These are phyloP conservation scores for Clivina fossor DNA, from an alignment of 2,888 invertebrate species.

Conservation along the genomic window DNA sequence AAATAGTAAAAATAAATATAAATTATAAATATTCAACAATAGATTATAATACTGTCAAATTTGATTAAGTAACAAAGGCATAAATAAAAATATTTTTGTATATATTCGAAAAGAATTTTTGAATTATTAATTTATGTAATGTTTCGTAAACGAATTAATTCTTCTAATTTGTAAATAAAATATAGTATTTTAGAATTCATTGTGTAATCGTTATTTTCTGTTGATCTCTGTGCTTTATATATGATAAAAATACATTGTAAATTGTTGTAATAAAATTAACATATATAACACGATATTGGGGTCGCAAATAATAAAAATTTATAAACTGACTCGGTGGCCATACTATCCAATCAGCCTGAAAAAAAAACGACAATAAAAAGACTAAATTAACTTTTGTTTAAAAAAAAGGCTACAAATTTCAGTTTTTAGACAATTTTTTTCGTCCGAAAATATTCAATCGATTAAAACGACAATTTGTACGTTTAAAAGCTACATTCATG, in stretches of 20 bases:
- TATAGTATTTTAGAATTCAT: no score
- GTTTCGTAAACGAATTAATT: not conserved
- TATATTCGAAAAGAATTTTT: no score
- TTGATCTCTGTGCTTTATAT: conserved; percentile 71
- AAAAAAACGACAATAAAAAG: conserved; percentile 43
- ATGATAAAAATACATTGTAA: conserved; percentile 87
- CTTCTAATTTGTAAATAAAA: no score
- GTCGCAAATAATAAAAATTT: conserved; percentile 83
- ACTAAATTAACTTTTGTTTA: not conserved
- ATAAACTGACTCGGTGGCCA: conserved; percentile 92
- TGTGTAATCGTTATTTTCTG: not conserved
- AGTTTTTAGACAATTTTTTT: no score
- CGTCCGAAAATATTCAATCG: no score
- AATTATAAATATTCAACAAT: not conserved
- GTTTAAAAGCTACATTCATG: no score
- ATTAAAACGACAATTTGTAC: no score
- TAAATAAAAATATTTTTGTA: not conserved
- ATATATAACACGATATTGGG: conserved; percentile 82
- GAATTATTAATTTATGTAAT: no score
- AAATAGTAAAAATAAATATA: no score
- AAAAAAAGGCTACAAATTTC: conserved; percentile 15
- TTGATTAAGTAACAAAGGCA: conserved; percentile 4
- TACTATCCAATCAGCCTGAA: conserved; percentile 81
- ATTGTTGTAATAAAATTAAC: conserved; percentile 82
- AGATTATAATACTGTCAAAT: conserved; percentile 2